phyloP scores from a whole-genome alignment of 2,888 invertebrate genomes.

The Sarcophaga carnaria region DNA sequence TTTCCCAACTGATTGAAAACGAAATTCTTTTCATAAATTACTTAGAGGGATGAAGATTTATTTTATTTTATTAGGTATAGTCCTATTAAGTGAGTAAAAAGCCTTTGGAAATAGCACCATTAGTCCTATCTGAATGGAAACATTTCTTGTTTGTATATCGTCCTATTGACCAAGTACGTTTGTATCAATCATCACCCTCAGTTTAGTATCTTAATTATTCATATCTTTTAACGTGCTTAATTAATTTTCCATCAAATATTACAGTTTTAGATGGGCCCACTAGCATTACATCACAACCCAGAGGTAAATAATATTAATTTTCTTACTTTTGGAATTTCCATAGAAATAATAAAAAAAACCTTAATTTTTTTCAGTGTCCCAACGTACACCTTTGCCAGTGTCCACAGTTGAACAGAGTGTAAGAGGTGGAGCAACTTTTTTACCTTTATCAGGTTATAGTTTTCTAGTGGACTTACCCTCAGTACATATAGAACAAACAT shows the following conservation, averaged over 20 bases:
- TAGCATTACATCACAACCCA: constrained; percentile 78
- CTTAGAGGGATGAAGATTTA: too few species aligned
- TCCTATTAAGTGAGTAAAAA: too few species aligned
- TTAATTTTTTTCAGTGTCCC: constrained; percentile 60
- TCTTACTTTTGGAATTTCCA: background rate
- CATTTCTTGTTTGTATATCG: too few species aligned
- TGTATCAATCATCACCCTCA: too few species aligned
- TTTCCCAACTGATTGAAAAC: too few species aligned
- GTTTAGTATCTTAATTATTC: too few species aligned
- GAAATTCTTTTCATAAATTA: too few species aligned
- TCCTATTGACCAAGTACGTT: too few species aligned
- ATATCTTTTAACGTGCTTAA: background rate
- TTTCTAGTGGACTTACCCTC: constrained; percentile 87
- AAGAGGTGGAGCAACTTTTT: constrained; percentile 74
- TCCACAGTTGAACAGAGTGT: constrained; percentile 75
- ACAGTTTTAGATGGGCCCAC: constrained; percentile 77
- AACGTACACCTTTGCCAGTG: constrained; percentile 76
- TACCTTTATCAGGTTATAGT: constrained; percentile 86
- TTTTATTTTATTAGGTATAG: too few species aligned
- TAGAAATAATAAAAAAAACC: too few species aligned
- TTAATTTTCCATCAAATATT: constrained; percentile 46
- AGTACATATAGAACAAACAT: constrained; percentile 89
- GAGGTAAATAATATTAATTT: constrained; percentile 55
- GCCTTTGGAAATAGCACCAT: too few species aligned
- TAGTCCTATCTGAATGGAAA: too few species aligned